These are phyloP conservation scores for Poecilia wingei DNA, from an alignment of 2,797 vertebrate genomes.

Conservation along the genomic window DNA sequence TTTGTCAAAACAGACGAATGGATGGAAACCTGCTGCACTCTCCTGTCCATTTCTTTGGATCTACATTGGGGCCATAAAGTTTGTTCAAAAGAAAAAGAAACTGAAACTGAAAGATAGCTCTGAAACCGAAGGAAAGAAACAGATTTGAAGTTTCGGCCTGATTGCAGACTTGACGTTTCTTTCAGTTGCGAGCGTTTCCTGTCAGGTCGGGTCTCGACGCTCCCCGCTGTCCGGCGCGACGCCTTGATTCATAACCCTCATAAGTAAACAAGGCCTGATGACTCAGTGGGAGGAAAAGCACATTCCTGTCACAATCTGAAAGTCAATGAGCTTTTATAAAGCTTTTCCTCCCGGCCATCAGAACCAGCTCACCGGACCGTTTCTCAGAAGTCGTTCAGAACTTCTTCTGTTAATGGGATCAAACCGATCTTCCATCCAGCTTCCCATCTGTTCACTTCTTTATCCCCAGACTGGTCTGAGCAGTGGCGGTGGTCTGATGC, in stretches of 20 bases:
- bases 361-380: constrained; percentile 28
- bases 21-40: too few relatives aligned
- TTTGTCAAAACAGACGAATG: too few relatives aligned
- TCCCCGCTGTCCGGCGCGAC: constrained; percentile 41
- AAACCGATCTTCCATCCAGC: constrained; percentile 41
- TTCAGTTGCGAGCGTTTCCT: constrained; percentile 35
- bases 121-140: too few relatives aligned
- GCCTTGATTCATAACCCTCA: constrained; percentile 72
- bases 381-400: too few relatives aligned
- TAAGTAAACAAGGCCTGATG: constrained; percentile 71
- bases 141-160: not conserved
- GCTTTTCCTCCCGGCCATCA: constrained; percentile 38
- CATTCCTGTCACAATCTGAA: constrained; percentile 70
- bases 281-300: constrained; percentile 66
- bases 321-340: constrained; percentile 68
- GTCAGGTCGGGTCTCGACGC: constrained; percentile 42
- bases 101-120: too few relatives aligned
- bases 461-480: constrained; percentile 41
- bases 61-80: too few relatives aligned
- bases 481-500: constrained; percentile 24
- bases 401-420: not conserved
- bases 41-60: too few relatives aligned
- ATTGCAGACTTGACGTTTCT: constrained; percentile 6
- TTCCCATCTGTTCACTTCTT: constrained; percentile 44
- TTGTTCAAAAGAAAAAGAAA: too few relatives aligned